Evolutionary conservation across 2,888 invertebrate genomes (phyloP), one percentile per base, ranked within the genome.

Genomic region (Loripinus fragilis): DNA sequence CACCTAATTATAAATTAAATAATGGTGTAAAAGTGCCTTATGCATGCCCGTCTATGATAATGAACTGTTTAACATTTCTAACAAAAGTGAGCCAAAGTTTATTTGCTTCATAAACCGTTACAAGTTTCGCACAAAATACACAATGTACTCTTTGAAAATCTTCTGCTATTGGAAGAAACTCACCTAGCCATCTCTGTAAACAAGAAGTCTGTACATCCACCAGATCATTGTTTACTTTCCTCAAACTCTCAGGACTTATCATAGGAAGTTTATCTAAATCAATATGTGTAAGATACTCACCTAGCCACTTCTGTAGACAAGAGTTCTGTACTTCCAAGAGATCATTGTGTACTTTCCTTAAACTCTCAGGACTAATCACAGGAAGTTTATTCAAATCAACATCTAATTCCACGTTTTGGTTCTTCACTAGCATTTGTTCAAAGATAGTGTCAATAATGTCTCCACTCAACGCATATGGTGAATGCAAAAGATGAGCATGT

Each of bases 401-500:
- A 2, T 70, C 55, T n/a, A 25, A 52, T 10, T 67, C 52, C 28
- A 71, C 55, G 25, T n/a, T 41, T 38, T 35, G 66, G 0, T 17
- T 45, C n/a, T 52, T n/a, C 17, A 35, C 38, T 42, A 72, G 33
- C 48, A 71, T 45, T n/a, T 79, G 60, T 60, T 71, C 77, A 69
- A 74, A 79, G 41, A 87, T 75, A 3, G 38, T 66, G 28, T 74
- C 76, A 20, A 82, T 66, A 12, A 87, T 52, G 28, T 77, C 55
- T 66, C 86, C 84, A 79, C 77, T 81, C 15, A 86, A 65, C 28
- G 83, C 60, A 66, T 85, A 86, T 41, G 87, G 85, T 42, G 86
- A 86, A 23, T 71, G 77, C 23, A 88, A 73, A 30, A 85, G 76
- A 68, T 83, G 75, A 28, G 76, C 82, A 55, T 66, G 52, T 7